Base-by-base conservation (phyloP, 2,113 vertebrate genomes). In the Nothocercus julius region DNA sequence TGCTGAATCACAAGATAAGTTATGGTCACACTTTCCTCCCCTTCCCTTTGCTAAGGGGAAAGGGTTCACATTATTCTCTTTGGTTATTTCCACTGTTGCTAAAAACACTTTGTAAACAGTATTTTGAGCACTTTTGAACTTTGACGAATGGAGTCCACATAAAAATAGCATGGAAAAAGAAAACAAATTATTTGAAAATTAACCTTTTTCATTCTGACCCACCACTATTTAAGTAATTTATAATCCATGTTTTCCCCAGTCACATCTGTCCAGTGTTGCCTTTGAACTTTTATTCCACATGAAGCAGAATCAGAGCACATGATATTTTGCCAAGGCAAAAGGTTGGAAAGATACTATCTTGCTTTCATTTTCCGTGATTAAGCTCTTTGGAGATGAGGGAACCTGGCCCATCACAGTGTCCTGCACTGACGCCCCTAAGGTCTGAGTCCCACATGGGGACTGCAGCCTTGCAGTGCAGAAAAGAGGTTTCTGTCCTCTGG, bases 71-170 rank as follows among this genome's bases (percentile, higher is more conserved):
- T 51, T 53, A 72, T 27, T 69, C 49, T 40, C 14, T 44, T 21
- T 63, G 54, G 21, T 68, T 89, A 80, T 63, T 91, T 95, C 44
- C 51, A 87, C 45, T 91, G 87, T 87, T 91, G 68, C 82, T 91
- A 81, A 88, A 89, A 95, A 80, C 64, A 91, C 10, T 74, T 74
- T 47, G 59, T 91, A 87, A 95, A 85, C 72, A 91, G 72, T 58
- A 87, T 80, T 87, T 9, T 58, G 54, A 69, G 36, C 42, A 61
- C 45, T 92, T 95, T 45, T 83, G 45, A 83, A 77, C 28, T 69
- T 15, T 82, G 45, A 76, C 56, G 25, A 84, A 72, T 62, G 22
- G 13, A 22, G 22, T 54, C 45, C 64, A 38, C 8, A 59, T 19
- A 90, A 90, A 79, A 91, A 58, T 32, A 82, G 82, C 38, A 68